These are phyloP conservation scores for Alethe diademata DNA, from an alignment of 2,113 vertebrate genomes.

Conservation along the genomic window DNA sequence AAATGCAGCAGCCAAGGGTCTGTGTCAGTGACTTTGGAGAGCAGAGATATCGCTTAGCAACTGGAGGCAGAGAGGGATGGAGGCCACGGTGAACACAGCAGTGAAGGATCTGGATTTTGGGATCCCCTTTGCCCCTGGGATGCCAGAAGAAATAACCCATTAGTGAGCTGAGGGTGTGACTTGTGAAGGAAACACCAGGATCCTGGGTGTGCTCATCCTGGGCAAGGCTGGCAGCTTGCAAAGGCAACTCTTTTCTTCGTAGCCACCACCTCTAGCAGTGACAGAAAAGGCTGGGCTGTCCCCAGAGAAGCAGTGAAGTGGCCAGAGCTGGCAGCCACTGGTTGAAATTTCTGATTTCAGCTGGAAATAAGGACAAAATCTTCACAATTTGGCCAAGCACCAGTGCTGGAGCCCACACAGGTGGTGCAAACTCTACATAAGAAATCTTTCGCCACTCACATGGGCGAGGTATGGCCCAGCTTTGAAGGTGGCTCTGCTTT, in stretches of 20 bases:
- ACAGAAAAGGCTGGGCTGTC: neutral
- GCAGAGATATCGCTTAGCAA: constrained; percentile 77
- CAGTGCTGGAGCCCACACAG: neutral
- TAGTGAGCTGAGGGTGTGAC: neutral
- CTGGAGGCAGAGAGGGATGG: constrained; percentile 41
- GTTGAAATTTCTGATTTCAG: neutral
- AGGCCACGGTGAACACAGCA: neutral
- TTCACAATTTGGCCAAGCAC: neutral
- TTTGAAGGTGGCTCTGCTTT: neutral
- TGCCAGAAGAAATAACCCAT: neutral
- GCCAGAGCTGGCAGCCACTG: neutral
- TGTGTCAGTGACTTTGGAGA: constrained; percentile 69
- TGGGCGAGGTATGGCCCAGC: neutral
- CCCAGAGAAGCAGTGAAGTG: neutral
- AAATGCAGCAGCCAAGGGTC: constrained; percentile 68
- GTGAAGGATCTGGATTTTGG: neutral
- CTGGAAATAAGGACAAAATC: neutral
- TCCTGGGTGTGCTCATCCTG: neutral
- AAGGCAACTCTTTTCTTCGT: neutral
- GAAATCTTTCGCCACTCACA: accelerated
- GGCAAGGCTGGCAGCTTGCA: neutral
- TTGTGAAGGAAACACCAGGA: neutral
- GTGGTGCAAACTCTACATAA: neutral
- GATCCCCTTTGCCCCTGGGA: neutral
- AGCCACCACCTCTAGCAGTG: neutral